phyloP scores from a whole-genome alignment of 2,888 invertebrate species.

The Napeogenes sylphis region DNA sequence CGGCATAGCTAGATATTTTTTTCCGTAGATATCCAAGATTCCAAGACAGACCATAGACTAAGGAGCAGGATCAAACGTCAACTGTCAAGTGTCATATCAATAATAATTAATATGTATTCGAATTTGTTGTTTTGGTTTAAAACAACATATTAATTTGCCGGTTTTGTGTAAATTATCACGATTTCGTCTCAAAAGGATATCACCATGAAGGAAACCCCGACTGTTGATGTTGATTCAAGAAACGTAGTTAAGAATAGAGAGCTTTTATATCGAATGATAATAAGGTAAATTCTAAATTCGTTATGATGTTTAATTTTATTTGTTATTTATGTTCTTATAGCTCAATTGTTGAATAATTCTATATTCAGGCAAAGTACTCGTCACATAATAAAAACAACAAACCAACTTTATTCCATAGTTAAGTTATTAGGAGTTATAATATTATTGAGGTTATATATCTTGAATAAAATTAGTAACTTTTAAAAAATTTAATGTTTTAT shows the following conservation, averaged over 20 bases:
- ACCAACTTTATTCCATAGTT: too few relatives aligned
- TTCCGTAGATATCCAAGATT: too few relatives aligned
- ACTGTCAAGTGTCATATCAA: background rate
- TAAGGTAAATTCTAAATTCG: constrained; percentile 79
- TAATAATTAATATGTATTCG: background rate
- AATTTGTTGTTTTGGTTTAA: constrained; percentile 19
- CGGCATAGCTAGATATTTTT: too few relatives aligned
- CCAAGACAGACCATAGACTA: too few relatives aligned
- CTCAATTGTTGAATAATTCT: too few relatives aligned
- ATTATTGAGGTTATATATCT: constrained; percentile 1
- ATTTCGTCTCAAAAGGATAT: constrained; percentile 17
- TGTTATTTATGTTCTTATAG: background rate
- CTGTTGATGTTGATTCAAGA: constrained; percentile 79
- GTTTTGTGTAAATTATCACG: constrained; percentile 24
- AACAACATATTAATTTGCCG: constrained; percentile 28
- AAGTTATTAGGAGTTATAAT: background rate
- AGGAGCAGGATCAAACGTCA: background rate
- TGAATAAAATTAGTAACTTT: background rate
- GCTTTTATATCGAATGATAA: constrained; percentile 91
- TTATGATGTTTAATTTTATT: constrained; percentile 13
- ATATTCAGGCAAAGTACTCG: too few relatives aligned
- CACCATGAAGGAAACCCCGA: constrained; percentile 61
- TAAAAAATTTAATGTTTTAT: background rate
- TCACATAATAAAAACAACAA: too few relatives aligned
- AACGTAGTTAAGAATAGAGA: constrained; percentile 94